phyloP scores from a whole-genome alignment of 2,797 vertebrate genomes.

The Gadopsis bispinosus region DNA sequence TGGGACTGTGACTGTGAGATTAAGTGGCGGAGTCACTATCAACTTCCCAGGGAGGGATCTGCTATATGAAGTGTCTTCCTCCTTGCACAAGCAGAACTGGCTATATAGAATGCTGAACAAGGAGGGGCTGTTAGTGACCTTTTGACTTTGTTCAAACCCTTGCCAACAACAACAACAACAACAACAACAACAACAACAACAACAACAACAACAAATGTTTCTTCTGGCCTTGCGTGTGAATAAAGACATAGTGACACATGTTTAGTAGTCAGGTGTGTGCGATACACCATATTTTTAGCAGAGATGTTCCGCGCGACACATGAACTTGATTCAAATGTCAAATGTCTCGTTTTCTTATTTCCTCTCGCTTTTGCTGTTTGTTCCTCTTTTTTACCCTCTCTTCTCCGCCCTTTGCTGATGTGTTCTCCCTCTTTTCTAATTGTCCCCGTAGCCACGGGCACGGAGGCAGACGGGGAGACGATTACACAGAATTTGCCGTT shows the following conservation, averaged over 20 bases:
- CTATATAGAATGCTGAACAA: neutral
- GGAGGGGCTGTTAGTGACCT: conserved; percentile 24
- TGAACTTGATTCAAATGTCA: conserved; percentile 61
- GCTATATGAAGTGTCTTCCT: conserved; percentile 22
- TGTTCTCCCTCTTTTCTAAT: conserved; percentile 42
- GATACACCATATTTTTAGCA: conserved; percentile 3
- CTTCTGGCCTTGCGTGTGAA: neutral
- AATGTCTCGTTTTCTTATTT: conserved; percentile 34
- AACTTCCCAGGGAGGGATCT: conserved; percentile 10
- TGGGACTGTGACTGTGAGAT: conserved; percentile 43
- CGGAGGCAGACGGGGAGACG: conserved; percentile 39
- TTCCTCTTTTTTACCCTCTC: neutral
- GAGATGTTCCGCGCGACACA: conserved; percentile 8
- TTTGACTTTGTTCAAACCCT: conserved; percentile 29
- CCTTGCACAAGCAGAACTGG: conserved; percentile 11
- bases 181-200: neutral
- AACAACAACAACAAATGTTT: conserved; percentile 1
- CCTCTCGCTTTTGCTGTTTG: neutral
- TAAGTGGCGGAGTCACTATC: conserved; percentile 23
- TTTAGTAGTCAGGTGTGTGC: neutral
- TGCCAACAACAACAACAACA: neutral
- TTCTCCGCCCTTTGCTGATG: conserved; percentile 2
- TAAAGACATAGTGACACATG: neutral
- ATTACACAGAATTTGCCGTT: conserved; percentile 65
- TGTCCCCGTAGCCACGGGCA: conserved; percentile 41